Conservation (phyloP, 2,888 invertebrate species). For the Metellina segmentata region DNA sequence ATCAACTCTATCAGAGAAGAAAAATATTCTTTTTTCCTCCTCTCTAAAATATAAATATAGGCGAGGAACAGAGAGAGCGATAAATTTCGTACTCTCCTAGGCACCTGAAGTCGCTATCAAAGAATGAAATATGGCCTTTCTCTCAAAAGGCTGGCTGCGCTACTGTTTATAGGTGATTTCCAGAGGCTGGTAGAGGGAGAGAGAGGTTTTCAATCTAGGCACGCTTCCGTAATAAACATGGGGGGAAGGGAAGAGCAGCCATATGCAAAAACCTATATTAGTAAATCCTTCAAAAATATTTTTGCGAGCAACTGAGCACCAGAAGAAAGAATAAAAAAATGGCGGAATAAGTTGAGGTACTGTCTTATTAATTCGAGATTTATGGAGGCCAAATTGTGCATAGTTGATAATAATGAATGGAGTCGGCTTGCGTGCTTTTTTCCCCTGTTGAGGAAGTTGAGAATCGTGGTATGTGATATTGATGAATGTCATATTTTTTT, state of each 20-base stretch:
- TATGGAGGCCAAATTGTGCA: conserved; percentile 57
- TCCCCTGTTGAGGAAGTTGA: too few relatives aligned
- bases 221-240: conserved; percentile 34
- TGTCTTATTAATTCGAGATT: conserved; percentile 71
- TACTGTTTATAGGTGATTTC: conserved; percentile 65
- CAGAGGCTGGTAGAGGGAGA: not conserved
- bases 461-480: too few relatives aligned
- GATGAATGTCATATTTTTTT: too few relatives aligned
- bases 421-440: not conserved
- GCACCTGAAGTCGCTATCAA: conserved; percentile 72
- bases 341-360: conserved; percentile 34
- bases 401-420: conserved; percentile 65
- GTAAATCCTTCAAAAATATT: conserved; percentile 73
- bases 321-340: conserved; percentile 21
- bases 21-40: conserved; percentile 34
- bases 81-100: conserved; percentile 66
- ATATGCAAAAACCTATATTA: conserved; percentile 64
- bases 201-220: conserved; percentile 50
- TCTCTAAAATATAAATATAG: conserved; percentile 47
- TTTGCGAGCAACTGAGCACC: conserved; percentile 37
- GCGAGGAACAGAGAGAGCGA: conserved; percentile 55
- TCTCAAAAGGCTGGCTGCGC: conserved; percentile 31
- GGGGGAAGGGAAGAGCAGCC: conserved; percentile 16
- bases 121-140: conserved; percentile 62
- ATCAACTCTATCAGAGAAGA: conserved; percentile 51